Evolutionary conservation across 1,140 invertebrate genomes (phyloP), one percentile per base, ranked within the genome.

Genomic region (Atta colombica): DNA sequence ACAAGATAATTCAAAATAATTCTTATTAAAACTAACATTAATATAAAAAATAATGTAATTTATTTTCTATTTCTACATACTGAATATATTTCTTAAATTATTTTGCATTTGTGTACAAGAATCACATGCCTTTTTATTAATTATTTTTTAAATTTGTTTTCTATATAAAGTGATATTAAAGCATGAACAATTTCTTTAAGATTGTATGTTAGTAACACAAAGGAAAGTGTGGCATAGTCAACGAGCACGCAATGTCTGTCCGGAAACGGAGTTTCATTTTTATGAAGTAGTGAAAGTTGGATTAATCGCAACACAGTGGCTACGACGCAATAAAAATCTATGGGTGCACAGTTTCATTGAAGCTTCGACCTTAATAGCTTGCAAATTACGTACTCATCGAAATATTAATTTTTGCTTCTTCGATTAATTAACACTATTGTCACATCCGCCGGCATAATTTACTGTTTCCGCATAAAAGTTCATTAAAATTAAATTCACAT

Each of bases 251-350:
- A 84, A 74, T 74, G 28, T 74, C 69, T 71, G 39, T 74, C 53
- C 68, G 80, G 80, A 84, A 84, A 28, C 28, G 69, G 21, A 71
- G 55, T 75, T 84, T 84, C 69, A 18, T 84, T 84, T 84, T 84
- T 74, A 61, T n/a, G 28, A 75, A 63, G 53, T 49, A 74, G 80
- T 84, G 80, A 84, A 84, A 84, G 80, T 84, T 18, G 39, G 8
- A 84, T 84, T 84, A 84, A 61, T 84, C 55, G 68, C 51, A 81
- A 71, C 3, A 66, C 35, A 60, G 39, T 28, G 6, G 3, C 55
- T 21, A 61, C 68, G n/a, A 18, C 35, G 51, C 78, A 72, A 60
- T 60, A 28, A 49, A 74, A 58, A 82, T 74, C 39, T n/a, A 3
- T 18, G 14, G 12, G 4, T 61, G 12, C 14, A 61, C n/a, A 31